Percentiles rank a stretch among this genome's conserved stretches.
Evolutionary conservation across 2,113 vertebrate species (phyloP).

Genomic region (Verasper variegatus): DNA sequence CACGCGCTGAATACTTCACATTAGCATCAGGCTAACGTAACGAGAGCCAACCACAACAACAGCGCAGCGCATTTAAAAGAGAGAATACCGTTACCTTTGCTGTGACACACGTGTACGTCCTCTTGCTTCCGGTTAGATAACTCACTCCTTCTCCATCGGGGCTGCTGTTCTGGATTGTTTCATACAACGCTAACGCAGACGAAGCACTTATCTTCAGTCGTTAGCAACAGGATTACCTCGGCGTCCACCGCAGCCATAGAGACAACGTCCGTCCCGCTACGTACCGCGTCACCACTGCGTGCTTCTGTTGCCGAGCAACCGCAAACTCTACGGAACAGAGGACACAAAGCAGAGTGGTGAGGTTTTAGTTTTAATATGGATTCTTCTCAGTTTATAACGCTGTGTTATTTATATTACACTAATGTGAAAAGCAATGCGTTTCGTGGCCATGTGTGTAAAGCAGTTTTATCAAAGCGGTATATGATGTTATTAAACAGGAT

Average conservation of each 20-base stretch:
- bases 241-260: conserved; percentile 83
- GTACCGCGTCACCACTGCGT: conserved; percentile 54
- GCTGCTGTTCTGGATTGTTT: not conserved
- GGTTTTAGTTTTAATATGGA: conserved; percentile 3
- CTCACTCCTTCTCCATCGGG: accelerated
- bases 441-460: no score
- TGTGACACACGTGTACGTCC: not conserved
- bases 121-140: not conserved
- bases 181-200: not conserved
- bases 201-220: not conserved
- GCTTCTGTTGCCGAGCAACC: conserved; percentile 61
- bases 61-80: not conserved
- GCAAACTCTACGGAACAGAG: not conserved
- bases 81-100: not conserved
- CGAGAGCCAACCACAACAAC: conserved; percentile 12
- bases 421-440: no score
- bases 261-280: conserved; percentile 54
- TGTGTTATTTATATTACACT: no score
- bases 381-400: not conserved
- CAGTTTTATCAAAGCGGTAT: no score
- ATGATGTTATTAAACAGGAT: no score
- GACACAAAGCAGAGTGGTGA: not conserved
- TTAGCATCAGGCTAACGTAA: conserved; percentile 48
- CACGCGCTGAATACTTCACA: not conserved
- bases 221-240: conserved; percentile 55